phyloP scores from a whole-genome alignment of 1,140 invertebrate species.

The Hestina assimilis region DNA sequence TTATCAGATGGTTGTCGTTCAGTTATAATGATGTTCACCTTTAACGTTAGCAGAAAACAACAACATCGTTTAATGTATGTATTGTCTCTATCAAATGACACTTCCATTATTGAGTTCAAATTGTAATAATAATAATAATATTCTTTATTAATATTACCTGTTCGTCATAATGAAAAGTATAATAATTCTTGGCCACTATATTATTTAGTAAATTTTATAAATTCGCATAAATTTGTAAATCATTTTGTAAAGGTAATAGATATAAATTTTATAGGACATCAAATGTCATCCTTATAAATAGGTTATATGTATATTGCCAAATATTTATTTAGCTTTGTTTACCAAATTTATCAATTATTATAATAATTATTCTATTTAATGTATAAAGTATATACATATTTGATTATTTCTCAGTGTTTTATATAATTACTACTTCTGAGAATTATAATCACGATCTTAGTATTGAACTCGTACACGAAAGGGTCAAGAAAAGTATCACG shows the following conservation, averaged over 20 bases:
- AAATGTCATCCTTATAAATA: neutral
- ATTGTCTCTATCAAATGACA: constrained; percentile 11
- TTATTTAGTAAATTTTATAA: neutral
- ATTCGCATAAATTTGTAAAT: neutral
- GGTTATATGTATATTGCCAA: neutral
- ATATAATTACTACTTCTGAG: neutral
- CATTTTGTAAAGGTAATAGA: neutral
- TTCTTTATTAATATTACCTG: constrained; percentile 31
- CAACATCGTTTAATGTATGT: constrained; percentile 10
- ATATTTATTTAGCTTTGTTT: constrained; percentile 3
- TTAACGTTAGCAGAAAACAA: constrained; percentile 22
- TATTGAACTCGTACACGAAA: neutral
- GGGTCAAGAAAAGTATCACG: constrained; percentile 14
- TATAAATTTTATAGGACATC: neutral
- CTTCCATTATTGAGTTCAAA: neutral
- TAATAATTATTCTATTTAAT: too few species aligned
- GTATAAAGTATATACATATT: neutral
- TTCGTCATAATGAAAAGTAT: constrained; percentile 39
- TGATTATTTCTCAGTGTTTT: neutral
- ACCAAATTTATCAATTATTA: neutral
- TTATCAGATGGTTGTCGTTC: constrained; percentile 49
- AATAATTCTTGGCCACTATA: constrained; percentile 30
- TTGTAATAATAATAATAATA: neutral
- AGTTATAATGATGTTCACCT: constrained; percentile 62
- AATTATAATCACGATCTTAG: neutral